Conservation (phyloP, 30 jellyfish, hydroid and myxozoan genomes). For the Pelagia noctiluca region DNA sequence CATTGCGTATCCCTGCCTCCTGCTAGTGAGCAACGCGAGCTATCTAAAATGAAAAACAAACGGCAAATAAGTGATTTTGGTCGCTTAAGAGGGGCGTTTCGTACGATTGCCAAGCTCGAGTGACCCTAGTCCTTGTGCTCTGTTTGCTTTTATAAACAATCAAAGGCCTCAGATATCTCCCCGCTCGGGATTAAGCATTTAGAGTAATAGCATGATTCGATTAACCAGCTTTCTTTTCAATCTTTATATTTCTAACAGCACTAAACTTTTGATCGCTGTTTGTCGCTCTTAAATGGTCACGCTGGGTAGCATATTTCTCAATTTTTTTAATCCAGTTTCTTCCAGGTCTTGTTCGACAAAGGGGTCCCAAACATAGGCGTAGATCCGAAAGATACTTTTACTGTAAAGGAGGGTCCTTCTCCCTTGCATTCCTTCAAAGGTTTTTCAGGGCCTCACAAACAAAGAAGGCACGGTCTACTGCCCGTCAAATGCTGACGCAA, state of each 20-base stretch:
- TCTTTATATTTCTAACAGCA: slow-evolving; percentile 48
- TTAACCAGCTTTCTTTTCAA: slow-evolving; percentile 54
- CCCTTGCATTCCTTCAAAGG: too few species aligned
- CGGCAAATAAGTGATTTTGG: background rate
- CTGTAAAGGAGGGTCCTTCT: too few species aligned
- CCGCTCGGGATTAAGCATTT: slow-evolving; percentile 78
- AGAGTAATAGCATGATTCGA: slow-evolving; percentile 84
- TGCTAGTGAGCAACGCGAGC: background rate
- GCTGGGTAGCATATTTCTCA: slow-evolving; percentile 66
- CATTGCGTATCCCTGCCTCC: slow-evolving; percentile 2
- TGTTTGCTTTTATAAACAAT: slow-evolving; percentile 39
- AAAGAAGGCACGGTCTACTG: too few species aligned
- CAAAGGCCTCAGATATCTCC: slow-evolving; percentile 63
- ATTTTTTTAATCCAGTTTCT: slow-evolving; percentile 69
- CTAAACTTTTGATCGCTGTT: slow-evolving; percentile 53
- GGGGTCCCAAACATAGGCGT: too few species aligned
- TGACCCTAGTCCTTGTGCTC: slow-evolving; percentile 24
- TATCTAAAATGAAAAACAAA: background rate
- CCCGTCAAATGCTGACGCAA: too few species aligned
- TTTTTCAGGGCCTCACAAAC: too few species aligned
- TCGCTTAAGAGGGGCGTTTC: slow-evolving; percentile 69
- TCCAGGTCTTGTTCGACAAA: slow-evolving; percentile 69
- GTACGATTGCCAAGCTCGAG: slow-evolving; percentile 42
- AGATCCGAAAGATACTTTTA: too few species aligned
- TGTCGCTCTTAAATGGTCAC: slow-evolving; percentile 56